phyloP scores from a whole-genome alignment of 2,797 vertebrate species.

The Pipistrellus nathusii region DNA sequence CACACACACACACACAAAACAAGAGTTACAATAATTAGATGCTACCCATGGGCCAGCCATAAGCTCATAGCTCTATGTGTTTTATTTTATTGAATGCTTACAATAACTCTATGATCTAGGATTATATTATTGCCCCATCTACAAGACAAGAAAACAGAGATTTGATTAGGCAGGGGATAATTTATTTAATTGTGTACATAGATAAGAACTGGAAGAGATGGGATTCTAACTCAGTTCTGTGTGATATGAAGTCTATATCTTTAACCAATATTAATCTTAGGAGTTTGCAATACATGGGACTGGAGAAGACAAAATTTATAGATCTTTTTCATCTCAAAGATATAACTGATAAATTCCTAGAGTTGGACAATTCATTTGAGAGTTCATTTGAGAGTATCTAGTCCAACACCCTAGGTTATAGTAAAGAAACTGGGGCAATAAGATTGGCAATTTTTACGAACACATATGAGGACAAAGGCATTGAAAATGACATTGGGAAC shows the following conservation, averaged over 20 bases:
- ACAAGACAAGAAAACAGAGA: not conserved
- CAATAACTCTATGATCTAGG: not conserved
- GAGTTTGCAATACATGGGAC: not conserved
- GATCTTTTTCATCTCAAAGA: slow-evolving; percentile 23
- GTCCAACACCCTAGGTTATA: not conserved
- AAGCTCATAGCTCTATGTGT: not conserved
- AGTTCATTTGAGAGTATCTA: not conserved
- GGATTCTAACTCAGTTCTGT: not conserved
- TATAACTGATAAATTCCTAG: not conserved
- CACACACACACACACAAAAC: not conserved
- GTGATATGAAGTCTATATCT: not conserved
- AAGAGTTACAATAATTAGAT: not conserved
- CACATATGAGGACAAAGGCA: not conserved
- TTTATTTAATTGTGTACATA: not conserved
- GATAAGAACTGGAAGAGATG: not conserved
- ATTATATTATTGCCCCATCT: not conserved
- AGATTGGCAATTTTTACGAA: not conserved
- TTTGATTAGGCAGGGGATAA: not conserved
- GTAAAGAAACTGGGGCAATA: not conserved
- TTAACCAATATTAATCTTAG: not conserved
- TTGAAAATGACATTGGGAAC: not conserved
- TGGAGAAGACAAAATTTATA: not conserved
- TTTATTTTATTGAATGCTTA: not conserved
- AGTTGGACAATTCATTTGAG: not conserved
- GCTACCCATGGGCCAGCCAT: not conserved